Conservation (phyloP, 2,888 invertebrate species). For the Danaus chrysippus region DNA sequence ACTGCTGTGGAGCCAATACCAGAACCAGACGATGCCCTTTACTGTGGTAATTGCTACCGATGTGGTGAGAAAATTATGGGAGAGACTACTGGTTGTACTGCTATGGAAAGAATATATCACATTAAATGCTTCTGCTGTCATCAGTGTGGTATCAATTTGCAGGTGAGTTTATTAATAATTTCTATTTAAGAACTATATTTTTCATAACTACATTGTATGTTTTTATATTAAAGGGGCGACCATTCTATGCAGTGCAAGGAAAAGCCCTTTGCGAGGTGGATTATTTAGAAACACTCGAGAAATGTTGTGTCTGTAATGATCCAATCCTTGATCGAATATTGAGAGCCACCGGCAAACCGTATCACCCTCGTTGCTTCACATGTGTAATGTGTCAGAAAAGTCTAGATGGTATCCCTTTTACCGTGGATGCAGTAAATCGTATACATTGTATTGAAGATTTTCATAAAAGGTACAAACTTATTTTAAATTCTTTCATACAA, state of each 20-base stretch:
- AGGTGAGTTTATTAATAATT: constrained; percentile 68
- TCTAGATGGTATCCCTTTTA: constrained; percentile 98
- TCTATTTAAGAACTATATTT: neutral
- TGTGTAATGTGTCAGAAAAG: constrained; percentile 97
- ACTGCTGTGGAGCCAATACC: constrained; percentile 92
- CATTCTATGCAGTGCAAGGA: constrained; percentile 96
- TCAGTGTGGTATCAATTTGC: constrained; percentile 90
- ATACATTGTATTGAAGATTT: constrained; percentile 99
- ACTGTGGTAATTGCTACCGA: constrained; percentile 93
- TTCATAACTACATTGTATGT: neutral
- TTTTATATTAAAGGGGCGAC: constrained; percentile 84
- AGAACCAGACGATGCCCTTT: constrained; percentile 82
- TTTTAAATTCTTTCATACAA: too few relatives aligned
- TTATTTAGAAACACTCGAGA: constrained; percentile 97
- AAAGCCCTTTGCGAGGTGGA: constrained; percentile 97
- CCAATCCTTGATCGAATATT: constrained; percentile 97
- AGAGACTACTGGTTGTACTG: constrained; percentile 97
- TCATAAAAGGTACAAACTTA: constrained; percentile 88
- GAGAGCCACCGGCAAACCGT: constrained; percentile 97
- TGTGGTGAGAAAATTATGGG: constrained; percentile 96
- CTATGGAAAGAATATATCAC: constrained; percentile 98
- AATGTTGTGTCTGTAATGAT: constrained; percentile 96
- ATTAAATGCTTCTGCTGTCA: constrained; percentile 97
- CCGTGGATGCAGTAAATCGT: constrained; percentile 98
- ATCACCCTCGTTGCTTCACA: constrained; percentile 97